A percentile compares a stretch with the other conserved stretches of the same genome.
Evolutionary conservation across 2,888 invertebrate species (phyloP).

Genomic region (Hesperia comma): DNA sequence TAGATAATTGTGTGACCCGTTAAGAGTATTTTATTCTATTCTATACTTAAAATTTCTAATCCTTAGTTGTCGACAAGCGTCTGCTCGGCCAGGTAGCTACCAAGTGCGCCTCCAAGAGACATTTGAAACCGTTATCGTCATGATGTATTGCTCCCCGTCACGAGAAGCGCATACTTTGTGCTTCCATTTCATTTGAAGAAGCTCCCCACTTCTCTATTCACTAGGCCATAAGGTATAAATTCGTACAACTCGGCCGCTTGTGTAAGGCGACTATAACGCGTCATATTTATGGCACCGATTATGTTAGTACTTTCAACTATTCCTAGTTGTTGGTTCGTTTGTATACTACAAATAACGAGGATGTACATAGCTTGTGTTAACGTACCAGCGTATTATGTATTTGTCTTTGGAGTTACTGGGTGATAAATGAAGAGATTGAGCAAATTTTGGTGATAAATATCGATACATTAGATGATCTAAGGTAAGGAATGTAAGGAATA

Average conservation of each 20-base stretch:
- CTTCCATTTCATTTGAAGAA: conserved; percentile 19
- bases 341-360: background rate
- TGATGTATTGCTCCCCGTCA: conserved; percentile 33
- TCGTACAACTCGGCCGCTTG: background rate
- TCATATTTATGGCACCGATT: conserved; percentile 37
- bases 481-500: no score
- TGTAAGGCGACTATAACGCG: conserved; percentile 4
- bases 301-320: conserved; percentile 33
- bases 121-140: conserved; percentile 37
- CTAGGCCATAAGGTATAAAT: background rate
- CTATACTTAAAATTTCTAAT: background rate
- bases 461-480: no score
- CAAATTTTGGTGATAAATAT: no score
- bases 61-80: background rate
- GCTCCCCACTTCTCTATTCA: background rate
- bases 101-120: conserved; percentile 24
- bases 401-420: no score
- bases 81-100: conserved; percentile 13
- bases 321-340: conserved; percentile 22
- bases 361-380: background rate
- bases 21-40: no score
- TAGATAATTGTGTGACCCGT: no score
- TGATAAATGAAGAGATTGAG: no score
- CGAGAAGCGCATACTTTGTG: conserved; percentile 36
- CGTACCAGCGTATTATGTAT: no score